Evolutionary conservation across 30 jellyfish, hydroid and myxozoan species (phyloP).

Genomic region (Cassiopea andromeda): DNA sequence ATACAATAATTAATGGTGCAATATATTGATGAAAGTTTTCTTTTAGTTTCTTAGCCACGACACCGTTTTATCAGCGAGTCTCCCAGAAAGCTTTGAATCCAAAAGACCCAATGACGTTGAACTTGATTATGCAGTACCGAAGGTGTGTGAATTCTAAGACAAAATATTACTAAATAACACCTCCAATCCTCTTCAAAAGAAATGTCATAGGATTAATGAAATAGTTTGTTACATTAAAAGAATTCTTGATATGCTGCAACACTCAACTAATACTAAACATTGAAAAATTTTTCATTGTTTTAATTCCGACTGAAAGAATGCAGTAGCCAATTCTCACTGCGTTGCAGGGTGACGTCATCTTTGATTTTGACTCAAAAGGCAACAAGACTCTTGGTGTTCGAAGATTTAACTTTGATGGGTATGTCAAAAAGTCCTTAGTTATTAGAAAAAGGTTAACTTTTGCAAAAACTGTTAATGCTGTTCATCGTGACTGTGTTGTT

Average conservation of each 20-base stretch:
- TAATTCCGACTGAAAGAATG: too few species aligned
- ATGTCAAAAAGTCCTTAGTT: not conserved
- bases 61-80: conserved; percentile 34
- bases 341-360: conserved; percentile 62
- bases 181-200: too few species aligned
- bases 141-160: conserved; percentile 24
- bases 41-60: not conserved
- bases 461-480: too few species aligned
- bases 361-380: conserved; percentile 47
- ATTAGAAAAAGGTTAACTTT: not conserved
- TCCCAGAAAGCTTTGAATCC: conserved; percentile 70
- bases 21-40: not conserved
- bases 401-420: conserved; percentile 53
- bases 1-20: too few species aligned
- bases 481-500: too few species aligned
- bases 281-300: too few species aligned
- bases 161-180: too few species aligned
- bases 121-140: conserved; percentile 83
- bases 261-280: too few species aligned
- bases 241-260: too few species aligned
- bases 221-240: too few species aligned
- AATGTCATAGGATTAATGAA: too few species aligned
- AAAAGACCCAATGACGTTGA: conserved; percentile 66
- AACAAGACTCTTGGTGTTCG: conserved; percentile 20
- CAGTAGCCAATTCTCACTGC: too few species aligned